Percentiles rank a stretch among this genome's conserved stretches.
Conservation (phyloP, 2,113 vertebrate species). For the Regulus satrapa region DNA sequence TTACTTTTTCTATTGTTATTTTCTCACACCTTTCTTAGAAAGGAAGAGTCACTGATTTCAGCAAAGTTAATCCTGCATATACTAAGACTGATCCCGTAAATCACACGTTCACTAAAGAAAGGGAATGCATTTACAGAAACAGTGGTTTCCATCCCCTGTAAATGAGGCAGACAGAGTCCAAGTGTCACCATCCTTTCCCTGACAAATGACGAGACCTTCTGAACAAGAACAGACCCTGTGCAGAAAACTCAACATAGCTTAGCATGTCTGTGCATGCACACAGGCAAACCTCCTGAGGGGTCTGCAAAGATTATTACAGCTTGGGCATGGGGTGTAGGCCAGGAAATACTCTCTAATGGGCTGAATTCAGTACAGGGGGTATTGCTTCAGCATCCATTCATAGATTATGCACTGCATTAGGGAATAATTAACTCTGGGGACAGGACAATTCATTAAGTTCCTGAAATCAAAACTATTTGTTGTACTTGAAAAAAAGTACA, state of each 20-base stretch:
- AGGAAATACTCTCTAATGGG: background rate
- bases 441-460: background rate
- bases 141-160: background rate
- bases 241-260: background rate
- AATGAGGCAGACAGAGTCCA: background rate
- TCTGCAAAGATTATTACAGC: background rate
- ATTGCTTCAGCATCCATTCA: background rate
- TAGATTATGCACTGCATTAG: background rate
- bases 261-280: accelerated
- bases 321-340: accelerated
- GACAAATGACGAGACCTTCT: background rate
- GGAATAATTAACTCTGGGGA: background rate
- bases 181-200: background rate
- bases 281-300: background rate
- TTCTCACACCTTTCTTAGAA: background rate
- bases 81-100: background rate
- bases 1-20: background rate
- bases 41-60: background rate
- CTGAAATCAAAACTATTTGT: background rate
- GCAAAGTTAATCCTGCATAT: background rate
- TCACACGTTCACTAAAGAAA: background rate
- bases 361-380: background rate
- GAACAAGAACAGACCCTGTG: background rate
- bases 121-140: background rate
- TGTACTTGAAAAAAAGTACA: no score